Percentiles rank a stretch among this genome's conserved stretches.
phyloP scores from a whole-genome alignment of 2,113 vertebrate species.

The Pangasianodon hypophthalmus region DNA sequence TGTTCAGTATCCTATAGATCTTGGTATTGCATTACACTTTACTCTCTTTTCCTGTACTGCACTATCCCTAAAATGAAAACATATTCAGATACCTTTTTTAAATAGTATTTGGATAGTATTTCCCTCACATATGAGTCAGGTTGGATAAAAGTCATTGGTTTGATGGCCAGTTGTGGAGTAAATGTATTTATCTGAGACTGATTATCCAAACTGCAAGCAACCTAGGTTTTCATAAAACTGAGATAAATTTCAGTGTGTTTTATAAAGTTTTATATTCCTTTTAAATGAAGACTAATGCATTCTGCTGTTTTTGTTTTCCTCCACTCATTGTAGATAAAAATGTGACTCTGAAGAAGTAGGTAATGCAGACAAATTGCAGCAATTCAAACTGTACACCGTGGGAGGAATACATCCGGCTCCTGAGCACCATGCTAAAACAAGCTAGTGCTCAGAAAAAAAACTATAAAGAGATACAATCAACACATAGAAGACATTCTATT shows the following conservation, averaged over 20 bases:
- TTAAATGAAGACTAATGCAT: constrained; percentile 30
- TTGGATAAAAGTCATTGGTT: not conserved
- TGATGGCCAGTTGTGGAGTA: not conserved
- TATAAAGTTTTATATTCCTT: constrained; percentile 6
- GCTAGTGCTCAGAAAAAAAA: not conserved
- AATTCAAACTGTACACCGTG: constrained; percentile 12
- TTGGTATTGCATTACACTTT: not conserved
- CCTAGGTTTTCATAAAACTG: constrained; percentile 1
- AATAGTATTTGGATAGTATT: not conserved
- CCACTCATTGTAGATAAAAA: constrained; percentile 14
- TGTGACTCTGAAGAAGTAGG: constrained; percentile 4
- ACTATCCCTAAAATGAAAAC: not conserved
- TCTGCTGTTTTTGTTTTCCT: constrained; percentile 2
- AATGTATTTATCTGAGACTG: not conserved
- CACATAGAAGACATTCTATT: not conserved
- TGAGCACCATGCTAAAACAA: not conserved
- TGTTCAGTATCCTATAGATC: not conserved
- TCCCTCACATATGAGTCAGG: not conserved
- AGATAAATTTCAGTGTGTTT: constrained; percentile 17
- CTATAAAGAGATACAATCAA: not conserved
- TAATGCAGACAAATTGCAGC: constrained; percentile 38
- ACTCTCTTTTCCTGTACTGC: not conserved
- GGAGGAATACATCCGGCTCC: not conserved
- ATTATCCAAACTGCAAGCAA: not conserved
- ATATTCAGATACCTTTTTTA: not conserved